Evolutionary conservation across 2,888 invertebrate species (phyloP).

Genomic region (Pyralis farinalis): DNA sequence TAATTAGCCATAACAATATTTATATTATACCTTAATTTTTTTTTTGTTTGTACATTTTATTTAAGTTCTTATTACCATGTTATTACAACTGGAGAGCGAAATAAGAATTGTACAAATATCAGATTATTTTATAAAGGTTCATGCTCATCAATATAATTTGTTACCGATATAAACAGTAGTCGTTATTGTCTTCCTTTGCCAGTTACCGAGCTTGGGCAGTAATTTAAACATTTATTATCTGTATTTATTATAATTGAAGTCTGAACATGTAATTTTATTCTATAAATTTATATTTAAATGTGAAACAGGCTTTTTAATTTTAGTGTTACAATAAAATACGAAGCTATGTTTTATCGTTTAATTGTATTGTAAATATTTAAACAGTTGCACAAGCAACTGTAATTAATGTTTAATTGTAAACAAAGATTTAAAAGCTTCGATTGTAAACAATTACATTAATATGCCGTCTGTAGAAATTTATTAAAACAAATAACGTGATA

Average conservation of each 20-base stretch:
- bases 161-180: conserved; percentile 48
- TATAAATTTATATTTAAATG: conserved; percentile 6
- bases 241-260: conserved; percentile 14
- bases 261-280: conserved; percentile 12
- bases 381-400: not conserved
- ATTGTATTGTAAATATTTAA: conserved; percentile 2
- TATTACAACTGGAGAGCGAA: too few relatives aligned
- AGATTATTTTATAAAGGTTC: conserved; percentile 7
- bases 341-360: conserved; percentile 1
- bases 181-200: conserved; percentile 49
- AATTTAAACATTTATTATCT: conserved; percentile 10
- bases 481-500: conserved; percentile 53
- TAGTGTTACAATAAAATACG: not conserved
- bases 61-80: too few relatives aligned
- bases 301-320: conserved; percentile 12
- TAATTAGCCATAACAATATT: too few relatives aligned
- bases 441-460: conserved; percentile 22
- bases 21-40: too few relatives aligned
- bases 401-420: not conserved
- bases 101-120: not conserved
- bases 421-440: conserved; percentile 6
- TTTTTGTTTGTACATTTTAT: too few relatives aligned
- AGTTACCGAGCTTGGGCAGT: conserved; percentile 53
- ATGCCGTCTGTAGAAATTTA: conserved; percentile 28
- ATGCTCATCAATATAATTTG: conserved; percentile 28